Evolutionary conservation across 2,113 vertebrate genomes (phyloP).

Genomic region (Dolichallabes microphthalmus): DNA sequence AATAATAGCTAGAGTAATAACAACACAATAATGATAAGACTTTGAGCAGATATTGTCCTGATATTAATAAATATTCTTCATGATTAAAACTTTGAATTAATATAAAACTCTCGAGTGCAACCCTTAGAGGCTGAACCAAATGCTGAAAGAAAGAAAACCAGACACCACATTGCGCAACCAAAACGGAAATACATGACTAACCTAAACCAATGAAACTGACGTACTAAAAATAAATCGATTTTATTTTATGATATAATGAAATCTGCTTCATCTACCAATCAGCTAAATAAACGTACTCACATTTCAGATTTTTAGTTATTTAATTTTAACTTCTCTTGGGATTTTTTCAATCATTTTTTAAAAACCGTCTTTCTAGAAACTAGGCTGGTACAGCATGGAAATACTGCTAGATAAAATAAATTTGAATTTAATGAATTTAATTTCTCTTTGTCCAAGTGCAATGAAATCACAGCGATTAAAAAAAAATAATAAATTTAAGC

Average conservation of each 20-base stretch:
- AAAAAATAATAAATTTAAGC: too few species aligned
- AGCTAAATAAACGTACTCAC: neutral
- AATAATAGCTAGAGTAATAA: neutral
- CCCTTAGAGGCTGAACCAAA: neutral
- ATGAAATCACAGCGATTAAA: too few species aligned
- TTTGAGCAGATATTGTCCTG: too few species aligned
- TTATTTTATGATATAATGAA: too few species aligned
- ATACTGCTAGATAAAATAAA: neutral
- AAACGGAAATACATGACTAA: neutral
- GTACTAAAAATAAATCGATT: neutral
- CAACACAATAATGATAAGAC: too few species aligned
- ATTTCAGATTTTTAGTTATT: neutral
- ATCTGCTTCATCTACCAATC: neutral
- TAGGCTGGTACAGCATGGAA: too few species aligned
- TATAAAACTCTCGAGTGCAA: neutral
- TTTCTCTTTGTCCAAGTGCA: too few species aligned
- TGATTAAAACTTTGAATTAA: neutral
- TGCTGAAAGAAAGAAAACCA: neutral
- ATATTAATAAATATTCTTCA: too few species aligned
- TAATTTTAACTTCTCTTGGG: too few species aligned
- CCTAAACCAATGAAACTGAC: too few species aligned
- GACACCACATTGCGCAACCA: neutral
- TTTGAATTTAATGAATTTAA: neutral
- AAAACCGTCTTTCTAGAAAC: too few species aligned
- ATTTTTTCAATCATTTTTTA: too few species aligned